Evolutionary conservation across 2,888 invertebrate genomes (phyloP), one percentile per base, ranked within the genome.

Genomic region (Gastrophysa polygoni): DNA sequence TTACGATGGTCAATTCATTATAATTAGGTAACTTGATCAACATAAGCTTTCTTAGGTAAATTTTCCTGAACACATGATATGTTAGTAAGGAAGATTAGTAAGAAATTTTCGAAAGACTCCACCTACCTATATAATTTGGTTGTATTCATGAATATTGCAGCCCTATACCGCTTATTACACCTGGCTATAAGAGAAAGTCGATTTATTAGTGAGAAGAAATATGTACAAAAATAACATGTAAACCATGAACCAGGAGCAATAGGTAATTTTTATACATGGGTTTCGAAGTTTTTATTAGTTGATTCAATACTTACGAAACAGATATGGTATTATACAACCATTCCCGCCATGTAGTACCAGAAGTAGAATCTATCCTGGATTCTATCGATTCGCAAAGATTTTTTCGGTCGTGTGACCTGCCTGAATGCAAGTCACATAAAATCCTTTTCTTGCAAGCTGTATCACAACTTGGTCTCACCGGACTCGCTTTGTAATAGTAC

Each of bases 401-500:
- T 75, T 91, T 91, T 3, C 93, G 87, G 80, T 93, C 94, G 78
- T 95, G 94, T 55, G 93, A 93, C 50, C 93, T 86, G 0, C 95
- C 95, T 14, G 94, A 94, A 57, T 92, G 88, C 58, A 93, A 86
- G 81, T 95, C 95, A 78, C 95, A 96, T 34, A 95, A 83, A 76
- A 94, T 84, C 47, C 93, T 86, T 80, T 93, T 94, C 66, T 91
- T 91, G 75, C 95, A 96, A 71, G 92, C 92, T 6, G 90, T 89
- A 80, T 93, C 92, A 78, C 95, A 96, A 0, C 84, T 79, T 8
- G 93, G 91, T 43, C 92, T 87, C 0, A 91, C 91, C 0, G 94
- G 93, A 61, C 94, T 94, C 77, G 92, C 93, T 82, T 95, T 95
- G 87, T 93, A 93, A 80, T 95, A 95, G 79, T 93, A 89, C 75